Conservation (phyloP, 1,140 invertebrate species). For the Coelopa frigida region DNA sequence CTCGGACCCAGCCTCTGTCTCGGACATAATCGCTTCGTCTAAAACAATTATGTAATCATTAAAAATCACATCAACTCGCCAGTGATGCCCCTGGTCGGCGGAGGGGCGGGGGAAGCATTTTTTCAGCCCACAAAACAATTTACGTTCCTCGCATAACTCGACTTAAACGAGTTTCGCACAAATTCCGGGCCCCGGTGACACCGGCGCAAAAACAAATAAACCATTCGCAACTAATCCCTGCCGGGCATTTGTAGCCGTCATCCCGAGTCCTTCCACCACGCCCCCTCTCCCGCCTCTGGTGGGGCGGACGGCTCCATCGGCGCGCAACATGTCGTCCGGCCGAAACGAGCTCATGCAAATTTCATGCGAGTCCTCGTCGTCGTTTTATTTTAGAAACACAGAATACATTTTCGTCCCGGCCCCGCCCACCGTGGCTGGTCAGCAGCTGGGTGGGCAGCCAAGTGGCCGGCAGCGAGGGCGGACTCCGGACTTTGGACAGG, state of each 20-base stretch:
- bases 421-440: neutral
- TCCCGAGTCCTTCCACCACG: neutral
- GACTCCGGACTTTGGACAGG: neutral
- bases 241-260: conserved; percentile 39
- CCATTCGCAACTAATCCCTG: conserved; percentile 43
- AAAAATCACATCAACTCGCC: conserved; percentile 20
- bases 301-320: neutral
- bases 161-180: conserved; percentile 44
- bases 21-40: too few relatives aligned
- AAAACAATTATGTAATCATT: conserved; percentile 44
- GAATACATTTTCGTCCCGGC: conserved; percentile 43
- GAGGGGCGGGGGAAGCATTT: neutral
- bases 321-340: conserved; percentile 5
- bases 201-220: conserved; percentile 14
- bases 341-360: conserved; percentile 13
- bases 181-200: conserved; percentile 19
- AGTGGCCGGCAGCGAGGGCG: neutral
- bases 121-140: conserved; percentile 26
- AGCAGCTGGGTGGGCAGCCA: neutral
- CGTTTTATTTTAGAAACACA: conserved; percentile 26
- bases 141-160: conserved; percentile 41
- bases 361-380: conserved; percentile 3
- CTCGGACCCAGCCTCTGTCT: too few relatives aligned
- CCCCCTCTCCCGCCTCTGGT: neutral
- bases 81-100: neutral